These are phyloP conservation scores for Ptychadena robeensis DNA, from an alignment of 2,797 vertebrate species.

Conservation along the genomic window DNA sequence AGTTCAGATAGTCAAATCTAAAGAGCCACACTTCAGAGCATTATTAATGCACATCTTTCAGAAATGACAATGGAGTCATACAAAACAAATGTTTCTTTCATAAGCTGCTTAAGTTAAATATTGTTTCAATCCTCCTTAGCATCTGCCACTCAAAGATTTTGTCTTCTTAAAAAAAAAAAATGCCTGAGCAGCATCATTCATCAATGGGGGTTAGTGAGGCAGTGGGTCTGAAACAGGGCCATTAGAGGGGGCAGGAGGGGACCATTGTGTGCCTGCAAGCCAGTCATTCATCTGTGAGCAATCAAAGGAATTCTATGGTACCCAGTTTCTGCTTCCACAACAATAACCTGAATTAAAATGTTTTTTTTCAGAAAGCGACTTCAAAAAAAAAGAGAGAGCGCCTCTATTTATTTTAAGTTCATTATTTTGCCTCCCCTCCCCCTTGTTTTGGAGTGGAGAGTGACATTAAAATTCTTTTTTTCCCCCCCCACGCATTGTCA, in stretches of 20 bases:
- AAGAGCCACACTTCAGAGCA: conserved; percentile 2
- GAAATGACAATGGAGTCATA: conserved; percentile 2
- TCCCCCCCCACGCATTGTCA: conserved; percentile 31
- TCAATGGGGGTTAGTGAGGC: neutral
- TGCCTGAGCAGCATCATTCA: conserved; percentile 40
- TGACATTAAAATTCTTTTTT: conserved; percentile 48
- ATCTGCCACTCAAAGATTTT: conserved; percentile 55
- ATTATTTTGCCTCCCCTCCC: conserved; percentile 37
- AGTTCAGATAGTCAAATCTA: conserved; percentile 6
- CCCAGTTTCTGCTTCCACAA: conserved; percentile 38
- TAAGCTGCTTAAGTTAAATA: conserved; percentile 59
- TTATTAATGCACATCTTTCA: conserved; percentile 21
- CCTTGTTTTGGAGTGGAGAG: conserved; percentile 9
- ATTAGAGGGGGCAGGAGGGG: conserved; percentile 23
- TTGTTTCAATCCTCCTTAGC: conserved; percentile 44
- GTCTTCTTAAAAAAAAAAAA: conserved; percentile 30
- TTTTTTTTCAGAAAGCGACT: conserved; percentile 40
- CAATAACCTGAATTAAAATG: conserved; percentile 57
- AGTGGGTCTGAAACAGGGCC: conserved; percentile 5
- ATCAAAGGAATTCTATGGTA: conserved; percentile 59
- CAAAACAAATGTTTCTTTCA: conserved; percentile 53
- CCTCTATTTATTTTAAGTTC: conserved; percentile 43
- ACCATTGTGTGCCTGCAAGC: conserved; percentile 13
- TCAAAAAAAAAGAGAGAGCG: conserved; percentile 27
- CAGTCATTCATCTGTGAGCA: conserved; percentile 38